Percentiles rank a stretch among this genome's conserved stretches.
phyloP scores from a whole-genome alignment of 2,888 invertebrate species.

The Miltochrista miniata region DNA sequence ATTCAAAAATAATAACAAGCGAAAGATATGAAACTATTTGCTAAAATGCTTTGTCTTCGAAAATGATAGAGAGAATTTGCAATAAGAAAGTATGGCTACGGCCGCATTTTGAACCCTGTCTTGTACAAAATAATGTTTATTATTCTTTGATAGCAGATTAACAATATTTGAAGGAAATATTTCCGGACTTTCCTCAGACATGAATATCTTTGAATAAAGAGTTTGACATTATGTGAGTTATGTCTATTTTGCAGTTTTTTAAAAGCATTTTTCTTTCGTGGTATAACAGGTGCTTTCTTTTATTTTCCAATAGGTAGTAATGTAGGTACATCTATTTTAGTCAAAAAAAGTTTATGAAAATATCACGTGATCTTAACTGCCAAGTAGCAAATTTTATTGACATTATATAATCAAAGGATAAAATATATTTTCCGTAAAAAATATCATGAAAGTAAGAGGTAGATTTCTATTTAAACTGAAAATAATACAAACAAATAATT shows the following conservation, averaged over 20 bases:
- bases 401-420: no score
- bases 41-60: constrained; percentile 28
- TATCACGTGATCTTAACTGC: no score
- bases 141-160: constrained; percentile 21
- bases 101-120: constrained; percentile 8
- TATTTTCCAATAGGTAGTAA: no score
- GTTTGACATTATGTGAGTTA: constrained; percentile 25
- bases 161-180: constrained; percentile 30
- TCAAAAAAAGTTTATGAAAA: no score
- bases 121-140: neutral
- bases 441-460: no score
- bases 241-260: constrained; percentile 11
- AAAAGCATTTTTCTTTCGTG: constrained; percentile 7
- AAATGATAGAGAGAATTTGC: constrained; percentile 23
- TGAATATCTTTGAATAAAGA: constrained; percentile 41
- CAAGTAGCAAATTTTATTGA: no score
- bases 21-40: constrained; percentile 27
- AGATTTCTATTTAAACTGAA: no score
- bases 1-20: constrained; percentile 27
- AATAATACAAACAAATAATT: neutral
- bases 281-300: no score
- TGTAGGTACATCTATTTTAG: no score
- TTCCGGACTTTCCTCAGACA: constrained; percentile 18
- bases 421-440: no score
- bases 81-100: constrained; percentile 9